Percentiles rank a stretch among this genome's conserved stretches.
Conservation (phyloP, 2,888 invertebrate species). For the Scaptomyza reducta region DNA sequence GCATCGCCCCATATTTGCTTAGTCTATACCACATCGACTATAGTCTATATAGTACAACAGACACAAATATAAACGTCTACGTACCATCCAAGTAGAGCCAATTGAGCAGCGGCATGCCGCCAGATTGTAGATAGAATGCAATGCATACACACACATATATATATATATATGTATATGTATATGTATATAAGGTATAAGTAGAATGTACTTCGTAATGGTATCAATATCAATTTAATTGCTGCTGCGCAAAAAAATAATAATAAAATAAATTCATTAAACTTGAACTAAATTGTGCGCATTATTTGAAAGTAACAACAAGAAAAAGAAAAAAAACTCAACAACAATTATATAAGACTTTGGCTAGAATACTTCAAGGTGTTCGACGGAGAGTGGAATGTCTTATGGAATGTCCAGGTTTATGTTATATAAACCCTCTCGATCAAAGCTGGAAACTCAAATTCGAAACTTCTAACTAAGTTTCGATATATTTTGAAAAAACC, state of each 20-base stretch:
- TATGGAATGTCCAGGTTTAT: too few relatives aligned
- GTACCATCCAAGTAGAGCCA: slow-evolving; percentile 9
- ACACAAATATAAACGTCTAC: too few relatives aligned
- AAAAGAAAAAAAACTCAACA: background rate
- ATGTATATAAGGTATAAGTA: background rate
- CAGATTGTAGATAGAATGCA: slow-evolving; percentile 39
- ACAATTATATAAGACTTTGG: background rate
- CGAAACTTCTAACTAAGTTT: too few relatives aligned
- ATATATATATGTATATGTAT: background rate
- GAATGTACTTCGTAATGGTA: slow-evolving; percentile 14
- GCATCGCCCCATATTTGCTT: slow-evolving; percentile 58
- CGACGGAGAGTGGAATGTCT: background rate
- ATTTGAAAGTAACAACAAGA: slow-evolving; percentile 16
- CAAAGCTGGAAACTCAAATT: too few relatives aligned
- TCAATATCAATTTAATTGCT: slow-evolving; percentile 42
- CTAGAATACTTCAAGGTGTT: background rate
- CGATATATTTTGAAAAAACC: too few relatives aligned
- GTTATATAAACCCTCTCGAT: too few relatives aligned
- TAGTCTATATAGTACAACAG: too few relatives aligned
- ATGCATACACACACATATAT: background rate
- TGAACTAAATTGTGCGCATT: slow-evolving; percentile 62
- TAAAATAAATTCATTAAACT: slow-evolving; percentile 57
- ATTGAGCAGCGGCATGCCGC: slow-evolving; percentile 60
- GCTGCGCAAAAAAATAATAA: slow-evolving; percentile 61
- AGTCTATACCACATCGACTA: slow-evolving; percentile 25